A percentile compares a stretch with the other conserved stretches of the same genome.
Evolutionary conservation across 2,888 invertebrate species (phyloP).

Genomic region (Habroteleia sp.): DNA sequence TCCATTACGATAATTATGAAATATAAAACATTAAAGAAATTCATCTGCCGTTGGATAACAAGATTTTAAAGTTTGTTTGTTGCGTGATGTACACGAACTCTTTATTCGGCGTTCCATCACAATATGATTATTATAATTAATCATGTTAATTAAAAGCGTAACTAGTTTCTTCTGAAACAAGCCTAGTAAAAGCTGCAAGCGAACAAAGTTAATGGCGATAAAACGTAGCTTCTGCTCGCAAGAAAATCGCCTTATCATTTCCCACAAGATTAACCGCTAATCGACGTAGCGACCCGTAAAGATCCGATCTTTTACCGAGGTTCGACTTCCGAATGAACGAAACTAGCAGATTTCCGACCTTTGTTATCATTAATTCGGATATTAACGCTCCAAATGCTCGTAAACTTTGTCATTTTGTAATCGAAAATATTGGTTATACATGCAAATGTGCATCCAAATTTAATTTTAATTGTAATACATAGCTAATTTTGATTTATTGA

Average conservation of each 20-base stretch:
- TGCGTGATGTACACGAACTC: slow-evolving; percentile 12
- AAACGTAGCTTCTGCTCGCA: slow-evolving; percentile 50
- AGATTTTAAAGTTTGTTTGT: slow-evolving; percentile 35
- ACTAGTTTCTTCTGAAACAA: slow-evolving; percentile 38
- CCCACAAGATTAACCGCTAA: slow-evolving; percentile 66
- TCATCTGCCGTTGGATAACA: slow-evolving; percentile 3
- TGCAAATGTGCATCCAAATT: too few species aligned
- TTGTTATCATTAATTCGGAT: slow-evolving; percentile 60
- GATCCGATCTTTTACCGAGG: slow-evolving; percentile 59
- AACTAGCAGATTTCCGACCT: slow-evolving; percentile 58
- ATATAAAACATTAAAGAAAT: slow-evolving; percentile 7
- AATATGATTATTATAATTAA: slow-evolving; percentile 58
- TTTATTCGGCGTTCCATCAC: slow-evolving; percentile 30
- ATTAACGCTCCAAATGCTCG: slow-evolving; percentile 44
- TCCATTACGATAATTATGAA: slow-evolving; percentile 26
- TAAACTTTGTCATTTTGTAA: slow-evolving; percentile 29
- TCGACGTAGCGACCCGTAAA: slow-evolving; percentile 65
- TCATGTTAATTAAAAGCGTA: slow-evolving; percentile 60
- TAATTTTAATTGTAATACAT: too few species aligned
- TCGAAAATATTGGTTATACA: too few species aligned
- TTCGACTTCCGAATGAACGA: slow-evolving; percentile 61
- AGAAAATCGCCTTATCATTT: slow-evolving; percentile 64
- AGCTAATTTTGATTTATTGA: too few species aligned
- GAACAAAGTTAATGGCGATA: slow-evolving; percentile 62
- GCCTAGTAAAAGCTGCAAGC: slow-evolving; percentile 44